Percentiles rank a stretch among this genome's conserved stretches.
Evolutionary conservation across 2,113 vertebrate genomes (phyloP).

Genomic region (Pseudonaja textilis): DNA sequence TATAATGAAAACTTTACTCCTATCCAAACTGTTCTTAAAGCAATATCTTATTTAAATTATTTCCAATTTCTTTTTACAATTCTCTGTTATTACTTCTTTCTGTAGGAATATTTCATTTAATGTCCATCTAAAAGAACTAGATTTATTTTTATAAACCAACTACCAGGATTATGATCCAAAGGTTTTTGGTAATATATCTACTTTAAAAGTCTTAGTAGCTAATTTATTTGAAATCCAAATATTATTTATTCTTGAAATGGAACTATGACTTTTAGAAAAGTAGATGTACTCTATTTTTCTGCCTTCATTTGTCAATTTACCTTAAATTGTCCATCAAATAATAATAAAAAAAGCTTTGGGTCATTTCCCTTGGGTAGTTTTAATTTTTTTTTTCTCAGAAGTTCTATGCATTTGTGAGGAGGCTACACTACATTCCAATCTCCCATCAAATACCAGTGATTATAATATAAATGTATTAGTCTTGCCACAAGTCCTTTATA

Average conservation of each 20-base stretch:
- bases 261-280: not conserved
- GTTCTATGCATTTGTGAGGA: not conserved
- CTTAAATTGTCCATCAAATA: not conserved
- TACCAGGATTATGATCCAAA: not conserved
- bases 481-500: not conserved
- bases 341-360: not conserved
- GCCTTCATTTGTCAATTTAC: too few species aligned
- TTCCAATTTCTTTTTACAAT: not conserved
- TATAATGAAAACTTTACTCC: not conserved
- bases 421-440: not conserved
- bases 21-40: not conserved
- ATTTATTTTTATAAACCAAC: not conserved
- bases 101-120: not conserved
- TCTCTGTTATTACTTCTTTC: not conserved
- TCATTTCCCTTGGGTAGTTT: not conserved
- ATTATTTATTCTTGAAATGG: not conserved
- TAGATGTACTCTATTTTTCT: not conserved
- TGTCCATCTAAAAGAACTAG: not conserved
- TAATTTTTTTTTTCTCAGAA: not conserved
- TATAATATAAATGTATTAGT: not conserved
- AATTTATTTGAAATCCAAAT: not conserved
- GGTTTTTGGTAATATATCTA: not conserved
- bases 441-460: not conserved
- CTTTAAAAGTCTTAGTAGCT: not conserved
- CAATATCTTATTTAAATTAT: not conserved